phyloP scores from a whole-genome alignment of 2,113 vertebrate species.

The Phalacrocorax pelagicus region DNA sequence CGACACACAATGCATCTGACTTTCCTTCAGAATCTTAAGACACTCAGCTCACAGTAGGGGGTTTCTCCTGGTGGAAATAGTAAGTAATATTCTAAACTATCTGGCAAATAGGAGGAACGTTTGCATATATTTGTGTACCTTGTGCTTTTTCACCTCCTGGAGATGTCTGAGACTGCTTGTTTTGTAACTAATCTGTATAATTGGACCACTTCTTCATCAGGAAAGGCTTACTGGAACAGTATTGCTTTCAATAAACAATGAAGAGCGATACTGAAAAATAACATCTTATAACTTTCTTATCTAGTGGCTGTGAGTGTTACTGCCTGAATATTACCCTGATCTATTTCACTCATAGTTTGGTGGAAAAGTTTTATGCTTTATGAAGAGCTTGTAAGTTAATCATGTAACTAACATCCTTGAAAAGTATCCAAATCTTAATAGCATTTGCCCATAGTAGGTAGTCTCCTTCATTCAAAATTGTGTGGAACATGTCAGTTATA shows the following conservation, averaged over 20 bases:
- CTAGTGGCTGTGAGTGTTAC: background rate
- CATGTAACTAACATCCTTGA: background rate
- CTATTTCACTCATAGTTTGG: background rate
- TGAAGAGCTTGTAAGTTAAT: background rate
- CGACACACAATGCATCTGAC: background rate
- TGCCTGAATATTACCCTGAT: background rate
- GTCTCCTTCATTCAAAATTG: background rate
- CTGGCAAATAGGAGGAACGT: background rate
- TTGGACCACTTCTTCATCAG: background rate
- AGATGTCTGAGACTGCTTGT: background rate
- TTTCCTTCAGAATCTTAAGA: background rate
- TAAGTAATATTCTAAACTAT: background rate
- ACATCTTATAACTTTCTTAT: background rate
- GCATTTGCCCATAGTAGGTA: background rate
- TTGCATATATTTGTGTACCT: background rate
- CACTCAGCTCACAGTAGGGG: background rate
- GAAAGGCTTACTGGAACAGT: background rate
- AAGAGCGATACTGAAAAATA: background rate
- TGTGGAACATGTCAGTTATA: background rate
- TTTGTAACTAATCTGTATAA: background rate
- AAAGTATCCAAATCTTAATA: background rate
- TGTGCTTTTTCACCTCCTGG: background rate
- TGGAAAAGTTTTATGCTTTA: background rate
- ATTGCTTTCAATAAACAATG: background rate
- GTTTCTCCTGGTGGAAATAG: background rate